Percentiles rank a stretch among this genome's conserved stretches.
These are phyloP conservation scores for Cenopis cana DNA, from an alignment of 2,888 invertebrate genomes.

Conservation along the genomic window DNA sequence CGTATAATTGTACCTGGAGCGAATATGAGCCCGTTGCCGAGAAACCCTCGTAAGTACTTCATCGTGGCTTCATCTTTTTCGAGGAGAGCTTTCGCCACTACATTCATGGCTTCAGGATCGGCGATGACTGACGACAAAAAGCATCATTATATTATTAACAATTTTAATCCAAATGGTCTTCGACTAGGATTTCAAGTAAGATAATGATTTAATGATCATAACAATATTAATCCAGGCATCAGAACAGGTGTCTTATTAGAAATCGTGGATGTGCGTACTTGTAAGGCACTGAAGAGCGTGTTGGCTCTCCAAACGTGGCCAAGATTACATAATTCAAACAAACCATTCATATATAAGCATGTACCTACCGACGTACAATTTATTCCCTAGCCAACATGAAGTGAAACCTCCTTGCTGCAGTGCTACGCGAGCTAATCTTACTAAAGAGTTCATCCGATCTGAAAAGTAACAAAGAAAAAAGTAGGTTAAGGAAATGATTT, in stretches of 20 bases:
- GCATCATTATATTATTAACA: background rate
- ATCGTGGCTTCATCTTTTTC: constrained; percentile 10
- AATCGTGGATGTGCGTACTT: too few relatives aligned
- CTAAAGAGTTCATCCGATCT: background rate
- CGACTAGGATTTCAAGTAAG: too few relatives aligned
- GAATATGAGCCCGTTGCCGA: constrained; percentile 10
- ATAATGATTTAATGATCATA: too few relatives aligned
- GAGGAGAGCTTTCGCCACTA: background rate
- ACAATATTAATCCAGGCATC: too few relatives aligned
- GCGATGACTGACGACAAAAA: background rate
- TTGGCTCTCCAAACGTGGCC: too few relatives aligned
- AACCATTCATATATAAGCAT: too few relatives aligned
- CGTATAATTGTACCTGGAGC: constrained; percentile 4
- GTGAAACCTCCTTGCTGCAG: background rate
- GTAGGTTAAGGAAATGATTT: background rate
- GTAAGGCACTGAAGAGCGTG: too few relatives aligned
- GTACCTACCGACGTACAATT: background rate
- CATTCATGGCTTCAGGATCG: background rate
- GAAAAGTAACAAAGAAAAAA: background rate
- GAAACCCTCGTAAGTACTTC: background rate
- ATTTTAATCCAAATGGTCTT: background rate
- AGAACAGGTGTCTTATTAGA: too few relatives aligned
- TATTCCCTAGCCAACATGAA: background rate
- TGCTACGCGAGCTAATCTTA: background rate
- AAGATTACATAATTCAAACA: too few relatives aligned